These are phyloP conservation scores for Lymantria monacha DNA, from an alignment of 2,888 invertebrate genomes.

Conservation along the genomic window DNA sequence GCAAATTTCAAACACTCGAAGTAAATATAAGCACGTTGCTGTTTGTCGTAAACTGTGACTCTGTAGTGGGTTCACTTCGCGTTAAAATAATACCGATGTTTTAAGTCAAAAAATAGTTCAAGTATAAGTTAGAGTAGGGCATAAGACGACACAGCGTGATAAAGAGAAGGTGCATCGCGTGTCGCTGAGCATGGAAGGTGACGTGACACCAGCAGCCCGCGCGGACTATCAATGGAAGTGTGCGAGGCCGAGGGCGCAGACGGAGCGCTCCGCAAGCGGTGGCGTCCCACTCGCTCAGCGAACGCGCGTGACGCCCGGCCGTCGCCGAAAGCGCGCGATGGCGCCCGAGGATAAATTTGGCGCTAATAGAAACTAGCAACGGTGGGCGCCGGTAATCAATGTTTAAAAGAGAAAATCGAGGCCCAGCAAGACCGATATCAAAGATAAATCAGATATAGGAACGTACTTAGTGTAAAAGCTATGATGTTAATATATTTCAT, in stretches of 20 bases:
- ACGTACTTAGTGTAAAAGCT: slow-evolving; percentile 13
- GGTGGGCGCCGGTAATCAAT: slow-evolving; percentile 76
- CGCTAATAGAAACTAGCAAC: slow-evolving; percentile 70
- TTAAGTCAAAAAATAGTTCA: slow-evolving; percentile 57
- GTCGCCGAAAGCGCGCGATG: slow-evolving; percentile 60
- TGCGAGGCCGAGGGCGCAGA: slow-evolving; percentile 42
- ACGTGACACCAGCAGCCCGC: slow-evolving; percentile 69
- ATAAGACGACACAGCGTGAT: slow-evolving; percentile 40
- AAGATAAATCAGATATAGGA: slow-evolving; percentile 25
- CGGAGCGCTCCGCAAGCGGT: slow-evolving; percentile 38
- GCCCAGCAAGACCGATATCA: slow-evolving; percentile 48
- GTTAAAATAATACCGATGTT: slow-evolving; percentile 30
- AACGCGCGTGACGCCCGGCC: slow-evolving; percentile 38
- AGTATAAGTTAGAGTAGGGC: slow-evolving; percentile 46
- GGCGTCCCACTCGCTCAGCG: slow-evolving; percentile 60
- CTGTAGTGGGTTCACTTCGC: slow-evolving; percentile 38
- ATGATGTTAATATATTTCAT: slow-evolving; percentile 11
- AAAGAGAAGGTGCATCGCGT: slow-evolving; percentile 52
- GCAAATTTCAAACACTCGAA: slow-evolving; percentile 49
- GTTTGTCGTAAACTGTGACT: slow-evolving; percentile 31
- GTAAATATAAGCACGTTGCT: slow-evolving; percentile 45
- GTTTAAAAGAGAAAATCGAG: slow-evolving; percentile 68
- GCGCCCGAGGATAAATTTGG: slow-evolving; percentile 78
- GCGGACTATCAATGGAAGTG: slow-evolving; percentile 71
- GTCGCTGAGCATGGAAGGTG: slow-evolving; percentile 48